A percentile compares a stretch with the other conserved stretches of the same genome.
Evolutionary conservation across 2,888 invertebrate species (phyloP).

Genomic region (Dolichomitus sp.): DNA sequence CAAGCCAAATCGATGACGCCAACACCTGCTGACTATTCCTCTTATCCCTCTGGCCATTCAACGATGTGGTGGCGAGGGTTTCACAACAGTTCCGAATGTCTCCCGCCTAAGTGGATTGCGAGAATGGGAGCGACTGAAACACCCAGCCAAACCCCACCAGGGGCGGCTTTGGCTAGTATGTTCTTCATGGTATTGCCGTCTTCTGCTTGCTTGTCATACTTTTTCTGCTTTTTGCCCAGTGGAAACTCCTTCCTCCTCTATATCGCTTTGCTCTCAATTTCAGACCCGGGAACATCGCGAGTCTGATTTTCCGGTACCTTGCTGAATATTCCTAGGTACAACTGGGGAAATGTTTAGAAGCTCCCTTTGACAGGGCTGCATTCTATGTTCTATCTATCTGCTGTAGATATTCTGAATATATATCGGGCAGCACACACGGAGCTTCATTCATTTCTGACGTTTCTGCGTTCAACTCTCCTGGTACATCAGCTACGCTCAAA

Average conservation of each 20-base stretch:
- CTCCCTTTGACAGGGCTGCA: not conserved
- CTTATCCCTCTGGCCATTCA: slow-evolving; percentile 37
- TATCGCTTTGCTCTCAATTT: slow-evolving; percentile 26
- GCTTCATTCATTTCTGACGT: slow-evolving; percentile 17
- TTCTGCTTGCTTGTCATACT: slow-evolving; percentile 39
- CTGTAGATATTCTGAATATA: not conserved
- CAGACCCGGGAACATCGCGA: slow-evolving; percentile 6
- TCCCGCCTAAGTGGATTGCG: slow-evolving; percentile 62
- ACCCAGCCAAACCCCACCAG: slow-evolving; percentile 40
- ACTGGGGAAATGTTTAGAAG: not conserved
- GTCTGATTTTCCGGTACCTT: not conserved
- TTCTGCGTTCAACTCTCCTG: slow-evolving; percentile 13
- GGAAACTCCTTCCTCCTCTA: slow-evolving; percentile 20
- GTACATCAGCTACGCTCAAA: slow-evolving; percentile 19
- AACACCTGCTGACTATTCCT: slow-evolving; percentile 32
- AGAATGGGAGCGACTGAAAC: slow-evolving; percentile 52
- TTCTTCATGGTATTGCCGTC: slow-evolving; percentile 31
- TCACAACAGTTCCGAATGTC: slow-evolving; percentile 35
- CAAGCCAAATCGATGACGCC: slow-evolving; percentile 40
- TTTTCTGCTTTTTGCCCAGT: slow-evolving; percentile 34
- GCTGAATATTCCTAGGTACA: not conserved
- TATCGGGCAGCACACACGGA: slow-evolving; percentile 1
- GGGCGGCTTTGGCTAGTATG: slow-evolving; percentile 49
- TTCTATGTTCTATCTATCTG: not conserved
- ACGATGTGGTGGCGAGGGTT: slow-evolving; percentile 32